These are phyloP conservation scores for Clarias platycephalus DNA, from an alignment of 2,797 vertebrate species.

Conservation along the genomic window DNA sequence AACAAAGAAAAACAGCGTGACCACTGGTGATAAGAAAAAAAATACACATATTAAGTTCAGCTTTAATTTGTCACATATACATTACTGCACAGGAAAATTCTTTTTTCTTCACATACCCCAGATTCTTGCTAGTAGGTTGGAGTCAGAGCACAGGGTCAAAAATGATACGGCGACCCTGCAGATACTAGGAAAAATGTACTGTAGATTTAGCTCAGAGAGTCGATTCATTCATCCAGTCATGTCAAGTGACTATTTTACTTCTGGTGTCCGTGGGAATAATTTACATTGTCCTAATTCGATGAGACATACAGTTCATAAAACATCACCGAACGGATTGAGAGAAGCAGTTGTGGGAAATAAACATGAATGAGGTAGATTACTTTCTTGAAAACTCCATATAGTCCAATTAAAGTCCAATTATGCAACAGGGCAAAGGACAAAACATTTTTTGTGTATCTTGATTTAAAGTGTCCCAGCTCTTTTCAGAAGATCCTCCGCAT, in stretches of 20 bases:
- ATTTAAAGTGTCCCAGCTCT: not conserved
- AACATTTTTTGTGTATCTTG: not conserved
- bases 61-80: too few relatives aligned
- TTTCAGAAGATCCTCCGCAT: not conserved
- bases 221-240: not conserved
- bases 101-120: too few relatives aligned
- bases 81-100: too few relatives aligned
- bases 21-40: not conserved
- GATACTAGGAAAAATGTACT: too few relatives aligned
- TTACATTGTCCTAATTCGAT: not conserved
- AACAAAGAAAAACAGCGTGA: not conserved
- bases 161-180: too few relatives aligned
- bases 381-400: not conserved
- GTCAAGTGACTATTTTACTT: not conserved
- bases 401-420: not conserved
- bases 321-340: not conserved
- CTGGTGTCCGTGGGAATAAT: not conserved
- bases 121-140: not conserved
- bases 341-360: not conserved
- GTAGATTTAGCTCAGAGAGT: not conserved
- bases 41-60: not conserved
- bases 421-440: too few relatives aligned
- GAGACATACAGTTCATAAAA: not conserved
- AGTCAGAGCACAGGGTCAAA: too few relatives aligned
- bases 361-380: not conserved